phyloP scores from a whole-genome alignment of 2,888 invertebrate genomes.

The Empis stercorea region DNA sequence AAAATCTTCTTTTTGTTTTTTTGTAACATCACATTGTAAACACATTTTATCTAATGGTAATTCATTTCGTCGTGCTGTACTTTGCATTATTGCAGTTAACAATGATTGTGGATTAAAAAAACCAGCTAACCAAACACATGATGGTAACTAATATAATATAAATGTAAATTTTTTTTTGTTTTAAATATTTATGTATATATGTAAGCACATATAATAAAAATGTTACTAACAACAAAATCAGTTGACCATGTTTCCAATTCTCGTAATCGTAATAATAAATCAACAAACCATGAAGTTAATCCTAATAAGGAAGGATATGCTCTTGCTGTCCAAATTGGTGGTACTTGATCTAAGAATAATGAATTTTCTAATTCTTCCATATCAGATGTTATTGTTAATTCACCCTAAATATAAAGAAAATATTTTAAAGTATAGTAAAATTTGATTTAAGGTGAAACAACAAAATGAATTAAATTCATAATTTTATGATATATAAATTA shows the following conservation, averaged over 20 bases:
- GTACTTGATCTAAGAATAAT: constrained; percentile 86
- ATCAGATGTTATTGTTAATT: constrained; percentile 87
- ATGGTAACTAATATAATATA: constrained; percentile 63
- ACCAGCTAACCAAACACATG: constrained; percentile 93
- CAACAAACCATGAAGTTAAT: constrained; percentile 85
- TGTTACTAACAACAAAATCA: constrained; percentile 67
- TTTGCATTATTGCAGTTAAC: constrained; percentile 95
- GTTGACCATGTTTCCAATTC: constrained; percentile 90
- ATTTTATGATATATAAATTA: too few species aligned
- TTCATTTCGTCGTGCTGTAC: constrained; percentile 83
- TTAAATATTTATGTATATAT: too few species aligned
- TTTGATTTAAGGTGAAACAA: too few species aligned
- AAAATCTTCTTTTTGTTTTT: constrained; percentile 91
- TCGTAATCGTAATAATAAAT: constrained; percentile 70
- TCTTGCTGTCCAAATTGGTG: constrained; percentile 70
- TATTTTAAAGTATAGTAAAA: too few species aligned
- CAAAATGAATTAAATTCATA: too few species aligned
- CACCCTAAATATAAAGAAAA: constrained; percentile 51
- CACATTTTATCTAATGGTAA: constrained; percentile 95
- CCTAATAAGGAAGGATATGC: constrained; percentile 88
- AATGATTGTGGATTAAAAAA: constrained; percentile 96
- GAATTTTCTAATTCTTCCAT: constrained; percentile 94
- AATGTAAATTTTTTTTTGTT: constrained; percentile 2
- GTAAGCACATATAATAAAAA: neutral
- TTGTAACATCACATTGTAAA: constrained; percentile 92